phyloP scores from a whole-genome alignment of 2,888 invertebrate species.

The Siphlonurus alternatus region DNA sequence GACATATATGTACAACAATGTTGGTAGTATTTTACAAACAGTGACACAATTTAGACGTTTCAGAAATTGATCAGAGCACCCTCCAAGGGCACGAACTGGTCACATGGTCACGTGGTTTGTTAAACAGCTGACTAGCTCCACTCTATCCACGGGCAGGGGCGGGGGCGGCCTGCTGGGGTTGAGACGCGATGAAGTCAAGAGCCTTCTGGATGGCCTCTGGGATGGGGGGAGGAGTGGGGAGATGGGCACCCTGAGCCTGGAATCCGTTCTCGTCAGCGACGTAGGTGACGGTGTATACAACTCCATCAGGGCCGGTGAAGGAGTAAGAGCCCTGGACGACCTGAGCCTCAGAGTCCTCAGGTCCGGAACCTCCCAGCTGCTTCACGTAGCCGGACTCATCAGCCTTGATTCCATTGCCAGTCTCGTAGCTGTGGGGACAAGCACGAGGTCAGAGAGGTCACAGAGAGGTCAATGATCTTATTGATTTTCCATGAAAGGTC shows the following conservation, averaged over 20 bases:
- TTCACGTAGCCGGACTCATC: slow-evolving; percentile 40
- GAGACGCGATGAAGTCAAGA: slow-evolving; percentile 44
- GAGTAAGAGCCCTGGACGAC: slow-evolving; percentile 12
- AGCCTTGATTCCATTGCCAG: slow-evolving; percentile 23
- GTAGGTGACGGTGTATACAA: slow-evolving; percentile 36
- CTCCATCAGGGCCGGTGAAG: slow-evolving; percentile 23
- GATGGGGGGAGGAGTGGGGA: slow-evolving; percentile 69
- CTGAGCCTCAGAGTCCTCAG: slow-evolving; percentile 11
- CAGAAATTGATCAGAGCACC: too few species aligned
- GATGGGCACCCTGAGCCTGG: slow-evolving; percentile 41
- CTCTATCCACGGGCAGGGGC: background rate
- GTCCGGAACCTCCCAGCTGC: slow-evolving; percentile 28
- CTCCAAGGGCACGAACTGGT: too few species aligned
- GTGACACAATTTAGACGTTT: too few species aligned
- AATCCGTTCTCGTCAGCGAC: slow-evolving; percentile 52
- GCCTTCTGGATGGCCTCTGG: slow-evolving; percentile 54
- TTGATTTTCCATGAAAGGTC: too few species aligned
- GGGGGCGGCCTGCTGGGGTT: slow-evolving; percentile 28
- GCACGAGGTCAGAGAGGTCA: too few species aligned
- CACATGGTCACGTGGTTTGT: too few species aligned
- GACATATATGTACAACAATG: too few species aligned
- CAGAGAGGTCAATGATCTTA: too few species aligned
- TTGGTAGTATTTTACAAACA: too few species aligned
- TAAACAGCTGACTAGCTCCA: too few species aligned
- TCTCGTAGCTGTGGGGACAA: slow-evolving; percentile 21